These are phyloP conservation scores for Ischnus inquisitorius DNA, from an alignment of 2,888 invertebrate species.

Conservation along the genomic window DNA sequence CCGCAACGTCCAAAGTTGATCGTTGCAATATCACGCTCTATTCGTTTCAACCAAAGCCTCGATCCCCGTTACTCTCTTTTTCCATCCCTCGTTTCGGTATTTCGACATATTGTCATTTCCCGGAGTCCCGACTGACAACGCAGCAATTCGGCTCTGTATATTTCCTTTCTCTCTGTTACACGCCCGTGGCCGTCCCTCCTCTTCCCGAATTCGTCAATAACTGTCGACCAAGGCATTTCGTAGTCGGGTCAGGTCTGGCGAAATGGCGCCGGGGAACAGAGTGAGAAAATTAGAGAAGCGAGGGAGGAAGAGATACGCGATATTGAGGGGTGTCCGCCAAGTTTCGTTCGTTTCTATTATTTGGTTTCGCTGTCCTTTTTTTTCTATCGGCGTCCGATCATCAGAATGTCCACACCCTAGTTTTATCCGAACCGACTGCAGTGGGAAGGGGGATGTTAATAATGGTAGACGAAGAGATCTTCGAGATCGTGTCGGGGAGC, in stretches of 20 bases:
- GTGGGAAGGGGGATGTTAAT: slow-evolving; percentile 27
- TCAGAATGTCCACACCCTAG: slow-evolving; percentile 25
- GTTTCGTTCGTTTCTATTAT: slow-evolving; percentile 55
- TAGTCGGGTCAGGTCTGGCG: slow-evolving; percentile 30
- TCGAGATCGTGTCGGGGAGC: slow-evolving; percentile 6
- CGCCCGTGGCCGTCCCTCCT: neutral
- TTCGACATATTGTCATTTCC: slow-evolving; percentile 62
- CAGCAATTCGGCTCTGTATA: neutral
- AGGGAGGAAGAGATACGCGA: slow-evolving; percentile 20
- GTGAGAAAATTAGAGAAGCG: slow-evolving; percentile 40
- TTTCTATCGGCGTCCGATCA: slow-evolving; percentile 44
- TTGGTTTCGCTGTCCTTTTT: slow-evolving; percentile 30
- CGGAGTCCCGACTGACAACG: slow-evolving; percentile 52
- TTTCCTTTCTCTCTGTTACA: slow-evolving; percentile 20
- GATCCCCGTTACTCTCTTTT: slow-evolving; percentile 33
- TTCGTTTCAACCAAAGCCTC: slow-evolving; percentile 47
- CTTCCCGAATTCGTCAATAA: slow-evolving; percentile 60
- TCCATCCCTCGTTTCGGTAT: slow-evolving; percentile 37
- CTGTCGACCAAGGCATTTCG: slow-evolving; percentile 51
- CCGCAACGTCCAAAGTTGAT: slow-evolving; percentile 50
- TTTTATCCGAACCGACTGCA: slow-evolving; percentile 10
- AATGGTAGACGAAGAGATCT: slow-evolving; percentile 8
- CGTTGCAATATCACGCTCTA: slow-evolving; percentile 52
- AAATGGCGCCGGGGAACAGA: slow-evolving; percentile 25
- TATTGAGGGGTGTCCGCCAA: slow-evolving; percentile 12